A percentile compares a stretch with the other conserved stretches of the same genome.
These are phyloP conservation scores for Gouania willdenowi DNA, from an alignment of 2,797 vertebrate species.

Conservation along the genomic window DNA sequence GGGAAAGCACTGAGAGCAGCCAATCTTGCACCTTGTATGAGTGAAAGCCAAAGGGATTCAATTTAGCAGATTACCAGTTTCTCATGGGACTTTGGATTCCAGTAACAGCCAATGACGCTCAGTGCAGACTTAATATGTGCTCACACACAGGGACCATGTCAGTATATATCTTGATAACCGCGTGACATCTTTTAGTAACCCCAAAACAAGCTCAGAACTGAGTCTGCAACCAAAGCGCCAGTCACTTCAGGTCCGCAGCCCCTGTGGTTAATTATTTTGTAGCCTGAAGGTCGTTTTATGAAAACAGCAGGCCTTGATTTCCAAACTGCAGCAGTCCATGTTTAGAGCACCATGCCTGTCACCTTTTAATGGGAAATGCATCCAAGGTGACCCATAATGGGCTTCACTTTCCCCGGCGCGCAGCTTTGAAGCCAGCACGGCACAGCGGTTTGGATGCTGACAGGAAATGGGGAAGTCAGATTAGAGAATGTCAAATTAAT, in stretches of 20 bases:
- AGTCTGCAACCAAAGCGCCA: conserved; percentile 15
- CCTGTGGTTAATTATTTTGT: conserved; percentile 49
- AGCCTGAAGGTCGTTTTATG: conserved; percentile 52
- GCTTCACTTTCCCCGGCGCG: conserved; percentile 36
- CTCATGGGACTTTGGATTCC: conserved; percentile 31
- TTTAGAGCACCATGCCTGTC: conserved; percentile 59
- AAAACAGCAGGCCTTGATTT: conserved; percentile 53
- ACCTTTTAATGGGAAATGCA: conserved; percentile 65
- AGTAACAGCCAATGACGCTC: conserved; percentile 38
- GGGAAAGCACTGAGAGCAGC: conserved; percentile 14
- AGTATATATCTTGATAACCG: conserved; percentile 19
- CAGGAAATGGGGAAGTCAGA: conserved; percentile 69
- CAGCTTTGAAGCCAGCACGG: conserved; percentile 53
- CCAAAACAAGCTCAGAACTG: conserved; percentile 10
- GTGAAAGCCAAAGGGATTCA: conserved; percentile 56
- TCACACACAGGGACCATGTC: conserved; percentile 19
- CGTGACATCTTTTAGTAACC: conserved; percentile 37
- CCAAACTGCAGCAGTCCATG: conserved; percentile 42
- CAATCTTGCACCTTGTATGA: conserved; percentile 21
- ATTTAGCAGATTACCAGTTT: conserved; percentile 56
- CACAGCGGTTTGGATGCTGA: conserved; percentile 55
- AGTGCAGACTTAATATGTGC: conserved; percentile 7
- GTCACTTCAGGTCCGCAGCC: conserved; percentile 4
- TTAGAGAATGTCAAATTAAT: conserved; percentile 75
- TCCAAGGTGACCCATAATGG: conserved; percentile 73